phyloP scores from a whole-genome alignment of 1,140 invertebrate genomes.

The Saccostrea glomerata region DNA sequence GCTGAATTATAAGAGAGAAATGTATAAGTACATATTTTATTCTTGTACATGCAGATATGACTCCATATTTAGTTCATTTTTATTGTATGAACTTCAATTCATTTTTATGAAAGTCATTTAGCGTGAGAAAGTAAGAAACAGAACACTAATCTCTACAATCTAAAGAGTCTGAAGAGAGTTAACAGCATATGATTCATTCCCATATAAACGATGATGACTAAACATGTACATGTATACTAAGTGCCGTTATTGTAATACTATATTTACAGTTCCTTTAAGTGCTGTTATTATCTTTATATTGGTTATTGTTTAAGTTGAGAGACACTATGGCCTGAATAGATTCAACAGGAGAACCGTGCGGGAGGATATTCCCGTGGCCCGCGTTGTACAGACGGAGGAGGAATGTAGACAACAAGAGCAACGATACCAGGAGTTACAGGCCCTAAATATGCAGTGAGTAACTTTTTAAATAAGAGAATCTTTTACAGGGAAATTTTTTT shows the following conservation, averaged over 20 bases:
- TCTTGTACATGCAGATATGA: too few relatives aligned
- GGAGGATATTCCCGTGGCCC: conserved; percentile 91
- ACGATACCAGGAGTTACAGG: conserved; percentile 68
- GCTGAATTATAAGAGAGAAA: too few relatives aligned
- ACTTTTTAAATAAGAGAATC: not conserved
- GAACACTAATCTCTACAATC: too few relatives aligned
- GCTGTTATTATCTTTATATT: not conserved
- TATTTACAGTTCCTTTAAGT: not conserved
- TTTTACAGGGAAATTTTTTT: not conserved
- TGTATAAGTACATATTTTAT: too few relatives aligned
- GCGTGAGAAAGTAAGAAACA: too few relatives aligned
- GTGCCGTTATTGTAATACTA: not conserved
- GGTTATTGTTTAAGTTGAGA: conserved; percentile 82
- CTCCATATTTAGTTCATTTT: too few relatives aligned
- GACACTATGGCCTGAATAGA: conserved; percentile 91
- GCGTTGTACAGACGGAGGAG: conserved; percentile 89
- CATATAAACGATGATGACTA: not conserved
- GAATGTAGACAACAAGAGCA: conserved; percentile 78
- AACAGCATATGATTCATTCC: not conserved
- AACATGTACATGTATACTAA: not conserved
- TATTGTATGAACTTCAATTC: too few relatives aligned
- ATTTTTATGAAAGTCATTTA: too few relatives aligned
- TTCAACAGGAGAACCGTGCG: conserved; percentile 91
- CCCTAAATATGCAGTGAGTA: conserved; percentile 70
- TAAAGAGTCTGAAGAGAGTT: not conserved